phyloP scores from a whole-genome alignment of 2,888 invertebrate genomes.

The Tupiocoris notatus region DNA sequence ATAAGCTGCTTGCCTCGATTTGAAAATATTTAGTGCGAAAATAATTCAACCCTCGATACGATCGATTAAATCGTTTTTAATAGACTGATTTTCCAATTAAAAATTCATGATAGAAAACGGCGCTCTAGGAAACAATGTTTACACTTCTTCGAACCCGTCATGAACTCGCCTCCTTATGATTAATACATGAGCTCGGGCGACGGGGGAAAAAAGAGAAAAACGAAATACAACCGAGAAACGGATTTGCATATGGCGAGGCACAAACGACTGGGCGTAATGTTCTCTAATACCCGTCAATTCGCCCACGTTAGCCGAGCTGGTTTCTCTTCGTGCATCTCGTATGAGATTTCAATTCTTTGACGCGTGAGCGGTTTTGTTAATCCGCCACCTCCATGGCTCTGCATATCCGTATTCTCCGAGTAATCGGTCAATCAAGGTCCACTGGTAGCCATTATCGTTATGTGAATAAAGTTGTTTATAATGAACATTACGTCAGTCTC shows the following conservation, averaged over 20 bases:
- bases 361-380: background rate
- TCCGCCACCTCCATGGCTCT: background rate
- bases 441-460: too few species aligned
- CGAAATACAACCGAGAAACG: background rate
- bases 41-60: too few species aligned
- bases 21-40: too few species aligned
- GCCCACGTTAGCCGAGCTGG: background rate
- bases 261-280: background rate
- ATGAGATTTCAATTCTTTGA: background rate
- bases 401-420: too few species aligned
- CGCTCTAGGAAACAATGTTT: background rate
- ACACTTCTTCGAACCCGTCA: background rate
- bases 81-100: background rate
- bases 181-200: background rate
- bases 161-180: background rate
- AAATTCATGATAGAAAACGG: background rate
- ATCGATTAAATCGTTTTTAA: too few species aligned
- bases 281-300: background rate
- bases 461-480: too few species aligned
- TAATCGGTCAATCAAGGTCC: too few species aligned
- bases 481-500: too few species aligned
- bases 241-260: background rate
- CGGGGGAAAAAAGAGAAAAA: background rate
- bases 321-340: background rate
- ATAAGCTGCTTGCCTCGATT: too few species aligned